Base-by-base conservation (phyloP, 2,797 vertebrate genomes). In the Tiaroga cobitis region DNA sequence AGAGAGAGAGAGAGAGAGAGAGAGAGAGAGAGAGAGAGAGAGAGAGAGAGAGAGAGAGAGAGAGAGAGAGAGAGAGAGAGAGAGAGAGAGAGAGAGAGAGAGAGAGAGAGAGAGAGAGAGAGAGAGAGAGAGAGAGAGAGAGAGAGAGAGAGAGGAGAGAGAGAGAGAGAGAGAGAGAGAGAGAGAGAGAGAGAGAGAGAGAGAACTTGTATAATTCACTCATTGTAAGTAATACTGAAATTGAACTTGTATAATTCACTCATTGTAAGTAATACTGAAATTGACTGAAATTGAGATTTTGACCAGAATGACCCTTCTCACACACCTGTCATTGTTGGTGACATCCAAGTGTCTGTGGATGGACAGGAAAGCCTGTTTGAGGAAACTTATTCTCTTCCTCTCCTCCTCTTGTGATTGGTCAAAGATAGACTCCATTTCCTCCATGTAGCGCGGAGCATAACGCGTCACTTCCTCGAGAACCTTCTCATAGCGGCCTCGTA, bases 401-500 rank as follows among this genome's bases (percentile, higher is more conserved):
- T 97, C 96, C 81, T 95, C 94, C 34, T 96, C 95, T 88, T 97
- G 96, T 3, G 96, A 94, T 87, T 96, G 95, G 92, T 97, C 96
- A 72, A 97, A 97, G 86, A 96, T 92, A 1, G 94, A 94, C 90
- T 97, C 96, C 96, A 97, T 97, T 88, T 97, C 96, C 90, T 97
- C 96, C 95, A 97, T 96, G 94, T 97, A 97, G 80, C 96, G 95
- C 0, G 96, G 95, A 39, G 95, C 96, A 9, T 96, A 96, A 51
- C 94, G 95, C 73, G 95, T 96, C 69, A 96, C 95, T 89, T 97
- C 96, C 86, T 96, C 95, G 34, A 97, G 92, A 61, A 96, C 92
- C 84, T 97, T 96, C 92, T 97, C 95, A 15, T 97, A 97, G 76
- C 95, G 95, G 19, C 85, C 90, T 3, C 95, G 94, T 8, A 96